Conservation (phyloP, 2,888 invertebrate species). For the Drosophila antonietae region DNA sequence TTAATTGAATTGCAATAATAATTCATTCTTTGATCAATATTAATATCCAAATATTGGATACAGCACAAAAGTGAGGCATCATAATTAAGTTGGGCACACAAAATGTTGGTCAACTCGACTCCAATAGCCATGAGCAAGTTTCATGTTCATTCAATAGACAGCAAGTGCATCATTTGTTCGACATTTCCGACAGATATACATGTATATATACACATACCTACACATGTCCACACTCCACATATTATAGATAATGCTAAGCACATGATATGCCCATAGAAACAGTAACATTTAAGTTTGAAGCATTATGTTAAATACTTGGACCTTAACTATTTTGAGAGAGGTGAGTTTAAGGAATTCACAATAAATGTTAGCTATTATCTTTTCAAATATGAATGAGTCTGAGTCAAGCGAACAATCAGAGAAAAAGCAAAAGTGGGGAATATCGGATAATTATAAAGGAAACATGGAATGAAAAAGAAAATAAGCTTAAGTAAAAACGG, state of each 20-base stretch:
- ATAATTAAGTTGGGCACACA: constrained; percentile 7
- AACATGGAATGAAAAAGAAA: too few species aligned
- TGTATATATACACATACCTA: constrained; percentile 7
- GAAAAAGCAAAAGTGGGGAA: too few species aligned
- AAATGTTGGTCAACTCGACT: constrained; percentile 7
- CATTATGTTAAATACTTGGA: constrained; percentile 23
- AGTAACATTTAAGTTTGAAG: constrained; percentile 21
- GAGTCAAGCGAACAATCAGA: too few species aligned
- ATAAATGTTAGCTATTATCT: not conserved
- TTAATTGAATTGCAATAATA: constrained; percentile 32
- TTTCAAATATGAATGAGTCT: too few species aligned
- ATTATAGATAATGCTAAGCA: constrained; percentile 9
- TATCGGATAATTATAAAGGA: too few species aligned
- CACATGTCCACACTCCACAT: not conserved
- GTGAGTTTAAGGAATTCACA: constrained; percentile 3
- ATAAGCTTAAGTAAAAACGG: too few species aligned
- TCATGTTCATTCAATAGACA: constrained; percentile 30
- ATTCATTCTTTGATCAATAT: constrained; percentile 60
- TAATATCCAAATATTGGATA: constrained; percentile 48
- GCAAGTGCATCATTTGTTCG: constrained; percentile 48
- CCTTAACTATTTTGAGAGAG: constrained; percentile 1
- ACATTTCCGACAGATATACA: constrained; percentile 54
- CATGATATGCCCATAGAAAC: constrained; percentile 21
- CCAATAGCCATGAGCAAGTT: constrained; percentile 6
- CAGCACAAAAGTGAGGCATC: constrained; percentile 8